Percentiles rank a stretch among this genome's conserved stretches.
These are phyloP conservation scores for Hemaris fuciformis DNA, from an alignment of 2,888 invertebrate genomes.

Conservation along the genomic window DNA sequence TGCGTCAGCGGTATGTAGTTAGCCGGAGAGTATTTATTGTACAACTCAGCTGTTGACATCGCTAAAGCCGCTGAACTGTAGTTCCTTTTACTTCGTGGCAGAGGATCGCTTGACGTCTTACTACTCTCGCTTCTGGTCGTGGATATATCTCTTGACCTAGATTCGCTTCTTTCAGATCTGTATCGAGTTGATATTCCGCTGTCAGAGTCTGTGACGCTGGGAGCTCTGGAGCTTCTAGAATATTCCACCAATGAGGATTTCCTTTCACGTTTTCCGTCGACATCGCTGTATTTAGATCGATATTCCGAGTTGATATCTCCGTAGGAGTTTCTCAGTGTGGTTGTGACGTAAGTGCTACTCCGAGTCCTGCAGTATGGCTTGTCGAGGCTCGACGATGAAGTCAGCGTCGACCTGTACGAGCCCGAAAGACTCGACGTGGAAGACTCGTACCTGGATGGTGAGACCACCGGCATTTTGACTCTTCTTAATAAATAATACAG, in stretches of 20 bases:
- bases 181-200: constrained; percentile 65
- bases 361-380: constrained; percentile 78
- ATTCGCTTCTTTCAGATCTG: constrained; percentile 73
- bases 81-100: constrained; percentile 62
- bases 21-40: constrained; percentile 88
- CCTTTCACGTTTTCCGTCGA: constrained; percentile 68
- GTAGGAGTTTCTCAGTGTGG: constrained; percentile 53
- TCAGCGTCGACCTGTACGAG: constrained; percentile 70
- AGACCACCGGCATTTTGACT: constrained; percentile 78
- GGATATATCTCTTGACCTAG: constrained; percentile 77
- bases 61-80: constrained; percentile 76
- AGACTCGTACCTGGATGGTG: constrained; percentile 75
- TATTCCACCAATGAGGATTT: constrained; percentile 69
- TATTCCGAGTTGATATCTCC: constrained; percentile 67
- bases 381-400: constrained; percentile 73
- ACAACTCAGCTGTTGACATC: constrained; percentile 85
- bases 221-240: constrained; percentile 59
- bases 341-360: constrained; percentile 67
- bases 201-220: constrained; percentile 74
- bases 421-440: constrained; percentile 73
- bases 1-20: constrained; percentile 85
- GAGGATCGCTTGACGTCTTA: constrained; percentile 61
- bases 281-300: constrained; percentile 59
- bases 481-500: constrained; percentile 9
- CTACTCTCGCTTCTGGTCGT: constrained; percentile 80